Conservation (phyloP, 23 tunicate species). For the Aplidium turbinatum region DNA sequence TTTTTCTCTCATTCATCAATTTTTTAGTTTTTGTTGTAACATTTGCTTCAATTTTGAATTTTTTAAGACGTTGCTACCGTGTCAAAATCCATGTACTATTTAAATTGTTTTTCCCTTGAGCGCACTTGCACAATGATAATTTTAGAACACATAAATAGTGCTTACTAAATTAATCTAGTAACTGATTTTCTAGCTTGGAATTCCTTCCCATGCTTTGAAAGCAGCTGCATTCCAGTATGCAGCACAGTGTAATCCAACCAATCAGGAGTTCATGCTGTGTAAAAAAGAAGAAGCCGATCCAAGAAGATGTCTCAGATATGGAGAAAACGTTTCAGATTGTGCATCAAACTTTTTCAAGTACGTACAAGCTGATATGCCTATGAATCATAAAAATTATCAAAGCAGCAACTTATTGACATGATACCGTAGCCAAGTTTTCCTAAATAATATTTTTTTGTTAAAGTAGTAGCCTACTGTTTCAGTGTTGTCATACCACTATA, state of each 20-base stretch:
- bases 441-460: no score
- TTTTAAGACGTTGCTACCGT: no score
- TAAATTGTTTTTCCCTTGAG: no score
- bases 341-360: conserved; percentile 88
- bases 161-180: not conserved
- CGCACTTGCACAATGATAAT: no score
- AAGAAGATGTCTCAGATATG: conserved; percentile 69
- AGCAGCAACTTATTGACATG: no score
- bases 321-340: conserved; percentile 79
- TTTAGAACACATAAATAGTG: no score
- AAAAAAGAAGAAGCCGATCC: conserved; percentile 82
- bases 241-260: conserved; percentile 50
- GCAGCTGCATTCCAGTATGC: conserved; percentile 97
- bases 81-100: no score
- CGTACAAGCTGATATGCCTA: no score
- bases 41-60: not conserved
- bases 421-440: no score
- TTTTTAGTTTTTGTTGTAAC: not conserved
- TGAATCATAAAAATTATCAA: no score
- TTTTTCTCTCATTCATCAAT: not conserved
- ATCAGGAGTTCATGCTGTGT: conserved; percentile 92
- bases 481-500: no score
- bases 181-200: conserved; percentile 53
- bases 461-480: no score
- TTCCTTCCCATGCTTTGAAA: conserved; percentile 89